Percentiles rank a stretch among this genome's conserved stretches.
Conservation (phyloP, 2,888 invertebrate species). For the Phragmatobia fuliginosa region DNA sequence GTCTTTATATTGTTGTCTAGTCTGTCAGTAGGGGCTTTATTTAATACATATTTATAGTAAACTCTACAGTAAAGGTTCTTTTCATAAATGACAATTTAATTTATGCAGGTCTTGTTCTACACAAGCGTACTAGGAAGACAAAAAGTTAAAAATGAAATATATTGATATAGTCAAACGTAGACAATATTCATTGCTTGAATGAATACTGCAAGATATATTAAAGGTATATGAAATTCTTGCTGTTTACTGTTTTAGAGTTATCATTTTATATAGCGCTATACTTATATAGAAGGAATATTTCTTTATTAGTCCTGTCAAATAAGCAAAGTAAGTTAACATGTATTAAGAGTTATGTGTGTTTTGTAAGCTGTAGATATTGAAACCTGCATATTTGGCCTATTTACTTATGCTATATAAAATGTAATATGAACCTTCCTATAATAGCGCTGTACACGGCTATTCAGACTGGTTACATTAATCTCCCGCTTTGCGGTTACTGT, state of each 20-base stretch:
- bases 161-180: not conserved
- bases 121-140: too few species aligned
- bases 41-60: not conserved
- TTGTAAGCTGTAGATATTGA: not conserved
- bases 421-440: slow-evolving; percentile 43
- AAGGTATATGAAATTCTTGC: not conserved
- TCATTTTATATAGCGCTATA: too few species aligned
- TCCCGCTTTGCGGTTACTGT: slow-evolving; percentile 80
- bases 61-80: not conserved
- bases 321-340: too few species aligned
- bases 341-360: too few species aligned
- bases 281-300: not conserved
- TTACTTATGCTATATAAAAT: slow-evolving; percentile 24
- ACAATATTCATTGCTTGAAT: not conserved
- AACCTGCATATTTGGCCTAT: slow-evolving; percentile 30
- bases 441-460: slow-evolving; percentile 62
- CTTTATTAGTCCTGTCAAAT: too few species aligned
- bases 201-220: not conserved
- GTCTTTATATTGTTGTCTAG: too few species aligned
- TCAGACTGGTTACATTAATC: slow-evolving; percentile 82
- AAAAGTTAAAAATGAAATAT: too few species aligned
- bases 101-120: not conserved
- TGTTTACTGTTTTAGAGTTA: not conserved
- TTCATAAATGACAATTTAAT: not conserved
- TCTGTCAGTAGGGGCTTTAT: too few species aligned